Evolutionary conservation across 2,888 invertebrate genomes (phyloP).

Genomic region (Auanema freiburgensis): DNA sequence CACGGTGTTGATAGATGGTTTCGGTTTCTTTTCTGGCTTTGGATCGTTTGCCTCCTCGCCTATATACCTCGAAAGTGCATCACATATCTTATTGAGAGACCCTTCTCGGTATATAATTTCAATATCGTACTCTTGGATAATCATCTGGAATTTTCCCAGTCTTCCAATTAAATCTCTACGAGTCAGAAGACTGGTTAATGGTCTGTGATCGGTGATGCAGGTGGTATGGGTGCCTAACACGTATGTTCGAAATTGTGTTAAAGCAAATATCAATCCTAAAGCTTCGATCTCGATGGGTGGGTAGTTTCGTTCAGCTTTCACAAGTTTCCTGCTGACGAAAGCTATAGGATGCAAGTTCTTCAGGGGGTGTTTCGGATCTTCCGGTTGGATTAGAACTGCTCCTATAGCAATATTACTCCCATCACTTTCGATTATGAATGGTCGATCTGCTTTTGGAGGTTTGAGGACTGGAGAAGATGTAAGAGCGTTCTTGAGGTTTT

Average conservation of each 20-base stretch:
- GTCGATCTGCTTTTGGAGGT: slow-evolving; percentile 20
- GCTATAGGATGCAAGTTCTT: slow-evolving; percentile 25
- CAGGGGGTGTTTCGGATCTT: too few species aligned
- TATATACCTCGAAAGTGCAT: too few species aligned
- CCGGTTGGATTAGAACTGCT: slow-evolving; percentile 21
- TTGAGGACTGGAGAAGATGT: slow-evolving; percentile 23
- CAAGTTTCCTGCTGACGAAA: too few species aligned
- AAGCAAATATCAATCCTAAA: slow-evolving; percentile 18
- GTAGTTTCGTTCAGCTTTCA: too few species aligned
- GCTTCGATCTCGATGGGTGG: slow-evolving; percentile 31
- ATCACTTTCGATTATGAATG: slow-evolving; percentile 29
- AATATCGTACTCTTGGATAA: too few species aligned
- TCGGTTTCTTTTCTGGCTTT: background rate
- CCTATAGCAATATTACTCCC: slow-evolving; percentile 26
- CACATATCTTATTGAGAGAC: too few species aligned
- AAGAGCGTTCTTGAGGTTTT: slow-evolving; percentile 22
- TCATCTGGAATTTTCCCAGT: slow-evolving; percentile 25
- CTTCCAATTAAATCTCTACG: slow-evolving; percentile 25
- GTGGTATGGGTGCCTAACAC: slow-evolving; percentile 21
- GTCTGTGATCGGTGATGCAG: slow-evolving; percentile 25
- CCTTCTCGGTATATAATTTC: too few species aligned
- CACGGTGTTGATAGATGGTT: background rate
- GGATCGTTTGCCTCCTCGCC: slow-evolving; percentile 11
- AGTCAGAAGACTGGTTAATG: slow-evolving; percentile 19
- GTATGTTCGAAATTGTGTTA: slow-evolving; percentile 25